A percentile compares a stretch with the other conserved stretches of the same genome.
phyloP scores from a whole-genome alignment of 2,113 vertebrate genomes.

The Microcebus jonahi region DNA sequence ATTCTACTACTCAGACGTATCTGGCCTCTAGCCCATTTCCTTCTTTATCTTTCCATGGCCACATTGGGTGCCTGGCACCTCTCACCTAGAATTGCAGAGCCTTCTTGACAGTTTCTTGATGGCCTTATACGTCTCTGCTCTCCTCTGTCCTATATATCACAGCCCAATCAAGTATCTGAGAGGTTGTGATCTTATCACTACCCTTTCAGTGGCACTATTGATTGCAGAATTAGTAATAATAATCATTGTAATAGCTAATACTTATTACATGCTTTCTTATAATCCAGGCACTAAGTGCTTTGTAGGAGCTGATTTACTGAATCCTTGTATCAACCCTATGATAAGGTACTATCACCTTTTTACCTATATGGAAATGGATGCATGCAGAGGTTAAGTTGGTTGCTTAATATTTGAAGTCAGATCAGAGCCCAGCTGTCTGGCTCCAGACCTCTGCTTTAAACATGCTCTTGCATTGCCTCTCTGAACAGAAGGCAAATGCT shows the following conservation, averaged over 20 bases:
- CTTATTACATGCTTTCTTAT: not conserved
- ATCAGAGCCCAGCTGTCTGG: not conserved
- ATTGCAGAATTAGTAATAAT: not conserved
- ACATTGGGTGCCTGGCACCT: not conserved
- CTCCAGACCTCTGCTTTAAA: not conserved
- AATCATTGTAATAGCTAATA: not conserved
- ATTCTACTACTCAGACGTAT: not conserved
- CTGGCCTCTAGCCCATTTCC: not conserved
- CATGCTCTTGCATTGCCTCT: not conserved
- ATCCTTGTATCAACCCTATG: not conserved
- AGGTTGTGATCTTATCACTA: not conserved
- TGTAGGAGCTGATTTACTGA: not conserved
- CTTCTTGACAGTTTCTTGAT: not conserved
- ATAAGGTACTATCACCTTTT: not conserved
- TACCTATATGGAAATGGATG: not conserved
- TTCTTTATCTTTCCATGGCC: not conserved
- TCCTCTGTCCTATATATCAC: not conserved
- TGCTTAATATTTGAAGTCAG: not conserved
- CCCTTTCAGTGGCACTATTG: not conserved
- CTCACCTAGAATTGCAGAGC: slow-evolving; percentile 6
- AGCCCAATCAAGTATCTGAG: not conserved
- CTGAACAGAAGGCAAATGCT: not conserved
- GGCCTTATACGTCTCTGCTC: not conserved
- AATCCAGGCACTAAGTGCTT: not conserved
- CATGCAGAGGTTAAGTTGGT: not conserved